Conservation (phyloP, 2,888 invertebrate species). For the Troides aeacus region DNA sequence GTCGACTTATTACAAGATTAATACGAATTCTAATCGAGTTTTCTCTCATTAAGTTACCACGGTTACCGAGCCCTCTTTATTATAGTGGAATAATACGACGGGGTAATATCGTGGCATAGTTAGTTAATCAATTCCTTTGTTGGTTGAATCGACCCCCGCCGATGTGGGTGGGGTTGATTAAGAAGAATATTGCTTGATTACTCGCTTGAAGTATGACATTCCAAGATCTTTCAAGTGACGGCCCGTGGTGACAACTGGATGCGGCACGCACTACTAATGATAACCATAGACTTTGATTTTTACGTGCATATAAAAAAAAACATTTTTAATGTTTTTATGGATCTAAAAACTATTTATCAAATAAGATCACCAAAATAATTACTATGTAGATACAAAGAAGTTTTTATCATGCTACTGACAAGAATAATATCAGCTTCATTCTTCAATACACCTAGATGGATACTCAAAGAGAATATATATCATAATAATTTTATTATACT, state of each 20-base stretch:
- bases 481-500: neutral
- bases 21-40: constrained; percentile 79
- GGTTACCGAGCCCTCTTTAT: constrained; percentile 78
- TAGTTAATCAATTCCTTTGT: constrained; percentile 81
- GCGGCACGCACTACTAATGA: neutral
- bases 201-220: constrained; percentile 67
- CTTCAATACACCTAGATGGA: neutral
- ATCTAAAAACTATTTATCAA: neutral
- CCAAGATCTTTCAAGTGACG: constrained; percentile 29
- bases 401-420: neutral
- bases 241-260: constrained; percentile 17
- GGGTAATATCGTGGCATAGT: constrained; percentile 78
- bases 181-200: constrained; percentile 80
- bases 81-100: constrained; percentile 76
- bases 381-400: no score
- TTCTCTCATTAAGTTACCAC: constrained; percentile 77
- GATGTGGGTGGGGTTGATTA: constrained; percentile 77
- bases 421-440: neutral
- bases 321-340: neutral
- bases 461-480: neutral
- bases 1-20: constrained; percentile 71
- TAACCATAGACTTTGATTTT: neutral
- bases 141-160: constrained; percentile 74
- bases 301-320: neutral
- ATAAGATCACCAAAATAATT: neutral